Evolutionary conservation across 1,140 invertebrate species (phyloP), one percentile per base, ranked within the genome.

Genomic region (Nasonia longicornis): DNA sequence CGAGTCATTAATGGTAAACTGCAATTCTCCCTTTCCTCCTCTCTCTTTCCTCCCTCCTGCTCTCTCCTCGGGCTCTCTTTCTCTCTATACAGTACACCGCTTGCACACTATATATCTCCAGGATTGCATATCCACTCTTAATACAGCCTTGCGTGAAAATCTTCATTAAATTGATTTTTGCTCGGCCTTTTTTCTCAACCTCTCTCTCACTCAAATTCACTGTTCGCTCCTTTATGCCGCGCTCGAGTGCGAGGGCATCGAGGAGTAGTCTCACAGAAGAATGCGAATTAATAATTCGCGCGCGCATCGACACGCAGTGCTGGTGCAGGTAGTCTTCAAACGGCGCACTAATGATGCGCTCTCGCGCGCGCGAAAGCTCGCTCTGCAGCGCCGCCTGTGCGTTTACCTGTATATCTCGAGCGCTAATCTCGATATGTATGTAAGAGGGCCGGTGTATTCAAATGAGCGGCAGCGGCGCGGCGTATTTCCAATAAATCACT

Each of bases 1-100:
- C 85, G 82, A 88, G 88, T 89, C 88, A 89, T 89, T 89, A 89
- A 89, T 89, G 88, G 88, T 89, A 89, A 89, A 89, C 88, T 89
- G 88, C 88, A 86, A 89, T 89, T 89, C 85, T 85, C 84, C 64
- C 64, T 67, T 67, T 67, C 29, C 64, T 31, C 64, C 29, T 84
- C 86, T 81, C 81, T 67, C 64, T 67, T 67, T 67, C 29, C 64
- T 67, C 64, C 64, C 22, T 67, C 26, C 22, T 67, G n/a, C 29
- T 67, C 64, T 67, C 70, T 14, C 70, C 26, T 42, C 38, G 10
- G 38, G 38, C 31, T 8, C 70, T 77, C 35, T 48, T 63, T 72
- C 66, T n/a, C 12, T 70, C 69, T 38, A 64, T 22, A 20, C 20
- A 20, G 63, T 42, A 42, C 26, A 66, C 48, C 16, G 12, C 26